These are phyloP conservation scores for Chondrosia reniformis DNA, from an alignment of 37 sponge, comb jelly and placozoan genomes.

Conservation along the genomic window DNA sequence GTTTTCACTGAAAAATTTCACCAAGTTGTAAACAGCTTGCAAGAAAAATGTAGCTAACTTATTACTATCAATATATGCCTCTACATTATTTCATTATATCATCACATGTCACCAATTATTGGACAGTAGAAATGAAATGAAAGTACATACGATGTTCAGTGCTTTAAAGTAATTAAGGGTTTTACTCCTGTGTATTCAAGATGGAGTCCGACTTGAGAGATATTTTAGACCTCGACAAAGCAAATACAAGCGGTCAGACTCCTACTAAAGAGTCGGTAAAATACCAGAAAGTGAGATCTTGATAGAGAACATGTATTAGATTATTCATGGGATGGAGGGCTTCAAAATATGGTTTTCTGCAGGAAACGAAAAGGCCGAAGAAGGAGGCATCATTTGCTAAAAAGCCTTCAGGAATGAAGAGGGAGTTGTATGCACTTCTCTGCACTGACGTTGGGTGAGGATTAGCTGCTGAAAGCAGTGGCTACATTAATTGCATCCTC, in stretches of 20 bases:
- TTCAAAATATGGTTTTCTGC: background rate
- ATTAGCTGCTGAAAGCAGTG: background rate
- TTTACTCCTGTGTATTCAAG: too few relatives aligned
- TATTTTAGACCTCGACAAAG: too few relatives aligned
- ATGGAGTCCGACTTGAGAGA: too few relatives aligned
- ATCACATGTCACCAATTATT: background rate
- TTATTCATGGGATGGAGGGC: too few relatives aligned
- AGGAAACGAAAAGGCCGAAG: constrained; percentile 32
- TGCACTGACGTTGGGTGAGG: constrained; percentile 53
- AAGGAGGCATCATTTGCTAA: constrained; percentile 28
- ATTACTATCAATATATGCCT: background rate
- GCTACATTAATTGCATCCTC: background rate
- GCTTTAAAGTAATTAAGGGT: too few relatives aligned
- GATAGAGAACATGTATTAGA: too few relatives aligned
- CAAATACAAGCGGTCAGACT: too few relatives aligned
- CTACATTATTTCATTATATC: background rate
- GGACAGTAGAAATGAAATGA: too few relatives aligned
- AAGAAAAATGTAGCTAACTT: background rate
- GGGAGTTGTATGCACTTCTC: constrained; percentile 86
- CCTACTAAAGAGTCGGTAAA: too few relatives aligned
- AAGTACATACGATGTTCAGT: too few relatives aligned
- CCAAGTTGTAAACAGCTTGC: background rate
- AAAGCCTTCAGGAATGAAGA: constrained; percentile 70
- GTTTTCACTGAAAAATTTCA: constrained; percentile 69
- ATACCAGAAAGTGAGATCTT: too few relatives aligned